Base-by-base conservation (phyloP, 1,140 invertebrate genomes). In the Tribolium madens region DNA sequence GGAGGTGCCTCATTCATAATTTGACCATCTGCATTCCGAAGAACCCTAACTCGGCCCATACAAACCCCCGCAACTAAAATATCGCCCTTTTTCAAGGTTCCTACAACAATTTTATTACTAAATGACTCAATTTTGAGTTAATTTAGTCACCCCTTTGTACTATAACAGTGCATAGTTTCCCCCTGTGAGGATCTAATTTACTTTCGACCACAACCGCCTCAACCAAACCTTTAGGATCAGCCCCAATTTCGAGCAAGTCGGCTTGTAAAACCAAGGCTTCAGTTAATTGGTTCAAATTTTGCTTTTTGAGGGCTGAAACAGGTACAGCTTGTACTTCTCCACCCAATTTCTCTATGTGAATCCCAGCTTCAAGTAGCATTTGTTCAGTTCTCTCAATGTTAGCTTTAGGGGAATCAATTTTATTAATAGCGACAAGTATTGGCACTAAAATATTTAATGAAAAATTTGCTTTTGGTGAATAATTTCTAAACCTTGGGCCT, bases 371-470 rank as follows among this genome's bases (percentile, higher is more conserved):
- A 0, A 91, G 85, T 6, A 99, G 87, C 86, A 93, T 92, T 53
- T 88, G 86, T 82, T 96, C 92, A 4, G 95, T 92, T 75, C 88
- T 87, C 77, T 93, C 90, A 87, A 96, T 91, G 89, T 99, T 90
- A 75, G 94, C 94, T 83, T 91, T 90, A 60, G 92, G 91, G 84
- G 97, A 97, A 87, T 99, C 98, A 80, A 98, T 97, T 90, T 99
- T 99, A 87, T 99, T 99, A 53, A 99, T 94, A n/a, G 98, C 98
- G 53, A 99, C 96, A 81, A 99, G 92, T 2, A 99, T 94, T 0
- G 97, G 97, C 79, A 99, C 96, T 92, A 87, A 15, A 90, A 90
- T 7, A 86, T 82, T 53, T 21, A 33, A 10, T 12, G 82, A 81
- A 81, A 78, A 83, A 68, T 76, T 18, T 60, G 26, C 21, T 7